Evolutionary conservation across 1,140 invertebrate species (phyloP).

Genomic region (Drosophila lacteicornis): DNA sequence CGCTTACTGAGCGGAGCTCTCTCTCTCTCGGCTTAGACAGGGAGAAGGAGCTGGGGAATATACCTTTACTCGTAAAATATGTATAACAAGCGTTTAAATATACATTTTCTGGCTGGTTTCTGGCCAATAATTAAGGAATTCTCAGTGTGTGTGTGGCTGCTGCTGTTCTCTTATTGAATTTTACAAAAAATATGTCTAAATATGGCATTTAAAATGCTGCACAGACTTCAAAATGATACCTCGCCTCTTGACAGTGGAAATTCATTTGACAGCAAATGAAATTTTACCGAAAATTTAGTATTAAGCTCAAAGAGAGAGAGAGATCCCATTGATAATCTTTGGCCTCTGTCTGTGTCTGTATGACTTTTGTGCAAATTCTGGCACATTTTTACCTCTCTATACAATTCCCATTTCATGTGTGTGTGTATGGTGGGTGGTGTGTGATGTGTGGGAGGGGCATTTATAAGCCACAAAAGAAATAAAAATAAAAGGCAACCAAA

Average conservation of each 20-base stretch:
- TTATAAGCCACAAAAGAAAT: constrained; percentile 62
- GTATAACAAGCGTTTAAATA: constrained; percentile 41
- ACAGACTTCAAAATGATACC: constrained; percentile 3
- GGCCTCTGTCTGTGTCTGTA: neutral
- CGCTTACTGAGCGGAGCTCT: constrained; percentile 31
- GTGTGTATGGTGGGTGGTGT: neutral
- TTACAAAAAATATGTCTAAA: neutral
- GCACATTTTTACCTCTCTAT: constrained; percentile 29
- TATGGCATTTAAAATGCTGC: constrained; percentile 6
- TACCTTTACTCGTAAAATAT: constrained; percentile 9
- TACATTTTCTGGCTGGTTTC: constrained; percentile 22
- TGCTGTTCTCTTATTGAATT: constrained; percentile 25
- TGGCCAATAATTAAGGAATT: constrained; percentile 39
- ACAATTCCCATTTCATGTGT: constrained; percentile 28
- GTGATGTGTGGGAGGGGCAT: constrained; percentile 19
- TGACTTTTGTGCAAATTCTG: constrained; percentile 20
- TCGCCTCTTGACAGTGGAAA: neutral
- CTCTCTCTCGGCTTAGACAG: neutral
- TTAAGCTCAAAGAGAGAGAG: neutral
- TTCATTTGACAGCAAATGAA: constrained; percentile 26
- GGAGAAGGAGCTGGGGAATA: neutral
- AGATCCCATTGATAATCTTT: constrained; percentile 30
- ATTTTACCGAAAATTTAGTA: constrained; percentile 24
- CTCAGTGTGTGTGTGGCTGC: neutral
- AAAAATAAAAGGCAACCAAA: constrained; percentile 32